Percentiles rank a stretch among this genome's conserved stretches.
These are phyloP conservation scores for Muscidifurax raptorellus DNA, from an alignment of 1,140 invertebrate species.

Conservation along the genomic window DNA sequence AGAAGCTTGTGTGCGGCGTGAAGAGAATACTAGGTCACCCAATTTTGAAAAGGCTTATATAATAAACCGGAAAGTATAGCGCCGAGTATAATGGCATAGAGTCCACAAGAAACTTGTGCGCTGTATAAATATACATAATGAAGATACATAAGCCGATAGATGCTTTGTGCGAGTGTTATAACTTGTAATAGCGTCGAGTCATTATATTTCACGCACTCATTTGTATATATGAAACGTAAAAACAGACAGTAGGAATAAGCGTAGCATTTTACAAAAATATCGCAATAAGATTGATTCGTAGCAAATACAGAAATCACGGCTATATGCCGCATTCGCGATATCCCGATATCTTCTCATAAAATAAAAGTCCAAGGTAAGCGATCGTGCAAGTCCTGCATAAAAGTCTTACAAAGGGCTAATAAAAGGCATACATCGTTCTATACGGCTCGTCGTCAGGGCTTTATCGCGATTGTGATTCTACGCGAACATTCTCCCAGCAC, in stretches of 20 bases:
- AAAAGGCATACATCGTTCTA: neutral
- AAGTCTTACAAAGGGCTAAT: neutral
- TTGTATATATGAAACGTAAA: too few relatives aligned
- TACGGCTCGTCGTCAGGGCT: neutral
- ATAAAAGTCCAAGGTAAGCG: too few relatives aligned
- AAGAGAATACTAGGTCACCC: neutral
- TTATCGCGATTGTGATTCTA: constrained; percentile 19
- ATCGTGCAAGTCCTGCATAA: neutral
- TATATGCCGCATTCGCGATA: too few relatives aligned
- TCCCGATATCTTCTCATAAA: too few relatives aligned
- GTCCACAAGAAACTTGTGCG: neutral
- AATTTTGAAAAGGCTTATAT: neutral
- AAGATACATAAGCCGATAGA: neutral
- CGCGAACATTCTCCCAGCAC: neutral
- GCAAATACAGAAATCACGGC: too few relatives aligned
- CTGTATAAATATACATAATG: neutral
- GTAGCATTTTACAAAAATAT: too few relatives aligned
- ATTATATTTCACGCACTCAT: neutral
- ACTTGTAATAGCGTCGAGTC: neutral
- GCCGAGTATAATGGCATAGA: neutral
- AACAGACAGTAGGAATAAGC: too few relatives aligned
- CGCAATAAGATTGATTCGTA: too few relatives aligned
- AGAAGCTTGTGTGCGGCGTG: neutral
- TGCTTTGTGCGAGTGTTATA: neutral
- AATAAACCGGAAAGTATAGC: neutral